These are phyloP conservation scores for Hydropsyche betteni DNA, from an alignment of 2,888 invertebrate genomes.

Conservation along the genomic window DNA sequence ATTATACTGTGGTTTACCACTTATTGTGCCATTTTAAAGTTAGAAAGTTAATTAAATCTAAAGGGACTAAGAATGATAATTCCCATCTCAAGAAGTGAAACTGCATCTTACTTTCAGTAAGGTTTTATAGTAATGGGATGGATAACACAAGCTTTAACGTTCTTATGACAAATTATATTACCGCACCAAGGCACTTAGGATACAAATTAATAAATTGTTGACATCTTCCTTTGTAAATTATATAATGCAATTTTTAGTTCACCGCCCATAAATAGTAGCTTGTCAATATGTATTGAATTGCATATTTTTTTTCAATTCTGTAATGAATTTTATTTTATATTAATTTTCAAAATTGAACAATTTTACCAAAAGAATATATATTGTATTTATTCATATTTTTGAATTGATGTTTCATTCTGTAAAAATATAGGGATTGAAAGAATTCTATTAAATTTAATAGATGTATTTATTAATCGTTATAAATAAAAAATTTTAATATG, in stretches of 20 bases:
- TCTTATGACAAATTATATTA: constrained; percentile 52
- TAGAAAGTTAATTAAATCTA: constrained; percentile 38
- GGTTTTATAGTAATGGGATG: constrained; percentile 40
- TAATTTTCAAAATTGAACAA: too few relatives aligned
- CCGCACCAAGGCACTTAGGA: constrained; percentile 51
- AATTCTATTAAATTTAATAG: constrained; percentile 44
- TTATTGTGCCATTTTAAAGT: constrained; percentile 51
- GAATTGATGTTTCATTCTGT: constrained; percentile 32
- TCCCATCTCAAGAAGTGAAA: constrained; percentile 39
- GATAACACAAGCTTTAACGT: constrained; percentile 52
- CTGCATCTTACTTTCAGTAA: constrained; percentile 29
- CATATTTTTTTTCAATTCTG: too few relatives aligned
- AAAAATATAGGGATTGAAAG: constrained; percentile 35
- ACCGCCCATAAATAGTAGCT: constrained; percentile 5
- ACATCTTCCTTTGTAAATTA: constrained; percentile 29
- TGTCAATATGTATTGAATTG: background rate
- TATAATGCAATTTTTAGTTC: background rate
- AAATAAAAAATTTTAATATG: constrained; percentile 45
- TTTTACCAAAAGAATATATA: too few relatives aligned
- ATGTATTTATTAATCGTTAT: constrained; percentile 47
- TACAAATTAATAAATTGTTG: constrained; percentile 35
- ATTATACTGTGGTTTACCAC: constrained; percentile 50
- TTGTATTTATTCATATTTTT: constrained; percentile 17
- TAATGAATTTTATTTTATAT: too few relatives aligned
- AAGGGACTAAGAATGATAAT: constrained; percentile 32